phyloP scores from a whole-genome alignment of 2,888 invertebrate genomes.

The Agonopterix alstromeriana region DNA sequence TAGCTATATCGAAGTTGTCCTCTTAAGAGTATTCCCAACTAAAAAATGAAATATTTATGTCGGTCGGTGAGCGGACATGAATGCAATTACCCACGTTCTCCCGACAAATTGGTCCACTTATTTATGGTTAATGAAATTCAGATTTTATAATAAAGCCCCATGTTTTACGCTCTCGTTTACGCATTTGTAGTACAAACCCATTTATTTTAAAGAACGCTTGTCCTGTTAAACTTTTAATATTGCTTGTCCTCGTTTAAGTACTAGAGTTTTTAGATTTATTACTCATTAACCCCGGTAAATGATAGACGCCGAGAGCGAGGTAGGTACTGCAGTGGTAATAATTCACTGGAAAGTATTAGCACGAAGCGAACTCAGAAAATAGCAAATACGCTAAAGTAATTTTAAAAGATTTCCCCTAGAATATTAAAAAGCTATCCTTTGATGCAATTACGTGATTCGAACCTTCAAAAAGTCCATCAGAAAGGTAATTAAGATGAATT shows the following conservation, averaged over 20 bases:
- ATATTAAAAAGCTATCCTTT: slow-evolving; percentile 1
- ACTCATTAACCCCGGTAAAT: slow-evolving; percentile 22
- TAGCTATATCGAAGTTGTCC: slow-evolving; percentile 15
- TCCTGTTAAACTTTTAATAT: slow-evolving; percentile 26
- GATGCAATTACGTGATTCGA: slow-evolving; percentile 20
- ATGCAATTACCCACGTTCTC: slow-evolving; percentile 35
- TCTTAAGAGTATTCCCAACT: too few species aligned
- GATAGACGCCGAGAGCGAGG: slow-evolving; percentile 9
- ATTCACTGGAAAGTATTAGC: slow-evolving; percentile 1
- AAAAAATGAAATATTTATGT: neutral
- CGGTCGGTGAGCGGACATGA: slow-evolving; percentile 20
- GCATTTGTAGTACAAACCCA: slow-evolving; percentile 39
- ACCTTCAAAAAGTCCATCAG: slow-evolving; percentile 42
- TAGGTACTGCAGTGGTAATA: slow-evolving; percentile 7
- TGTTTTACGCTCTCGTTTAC: slow-evolving; percentile 42
- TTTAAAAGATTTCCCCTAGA: slow-evolving; percentile 1
- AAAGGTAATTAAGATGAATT: slow-evolving; percentile 59
- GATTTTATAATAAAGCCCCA: slow-evolving; percentile 46
- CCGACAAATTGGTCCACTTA: slow-evolving; percentile 49
- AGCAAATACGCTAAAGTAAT: neutral
- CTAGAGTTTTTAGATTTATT: slow-evolving; percentile 19
- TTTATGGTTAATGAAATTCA: slow-evolving; percentile 55
- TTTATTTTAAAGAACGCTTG: slow-evolving; percentile 30
- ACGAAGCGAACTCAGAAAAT: neutral
- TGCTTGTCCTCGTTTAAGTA: slow-evolving; percentile 7